These are phyloP conservation scores for Callinectes sapidus DNA, from an alignment of 2,888 invertebrate genomes.

Conservation along the genomic window DNA sequence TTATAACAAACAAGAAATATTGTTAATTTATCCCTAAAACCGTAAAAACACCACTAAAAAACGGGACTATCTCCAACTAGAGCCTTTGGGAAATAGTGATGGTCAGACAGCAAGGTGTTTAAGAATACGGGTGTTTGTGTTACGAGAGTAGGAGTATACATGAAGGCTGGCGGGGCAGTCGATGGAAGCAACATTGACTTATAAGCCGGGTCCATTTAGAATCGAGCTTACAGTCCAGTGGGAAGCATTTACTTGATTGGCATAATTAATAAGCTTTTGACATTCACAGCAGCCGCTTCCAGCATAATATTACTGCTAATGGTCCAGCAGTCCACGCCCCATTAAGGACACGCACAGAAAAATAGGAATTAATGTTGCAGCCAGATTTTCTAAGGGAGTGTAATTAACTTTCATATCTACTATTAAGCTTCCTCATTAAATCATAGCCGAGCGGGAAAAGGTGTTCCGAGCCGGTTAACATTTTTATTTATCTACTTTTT, in stretches of 20 bases:
- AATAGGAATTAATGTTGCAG: conserved; percentile 30
- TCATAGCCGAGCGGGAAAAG: neutral
- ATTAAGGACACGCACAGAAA: conserved; percentile 23
- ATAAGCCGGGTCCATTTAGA: conserved; percentile 10
- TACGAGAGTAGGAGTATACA: neutral
- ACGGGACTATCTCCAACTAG: too few relatives aligned
- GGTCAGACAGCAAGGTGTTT: too few relatives aligned
- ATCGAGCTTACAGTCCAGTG: conserved; percentile 20
- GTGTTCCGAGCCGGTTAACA: neutral
- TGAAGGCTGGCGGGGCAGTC: neutral
- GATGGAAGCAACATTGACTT: conserved; percentile 27
- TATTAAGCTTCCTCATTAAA: conserved; percentile 34
- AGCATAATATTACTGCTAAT: conserved; percentile 24
- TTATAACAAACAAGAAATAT: too few relatives aligned
- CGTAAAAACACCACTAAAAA: too few relatives aligned
- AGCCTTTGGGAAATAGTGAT: too few relatives aligned
- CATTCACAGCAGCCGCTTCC: conserved; percentile 13
- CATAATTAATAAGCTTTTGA: conserved; percentile 37
- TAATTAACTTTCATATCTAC: conserved; percentile 33
- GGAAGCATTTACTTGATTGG: conserved; percentile 31
- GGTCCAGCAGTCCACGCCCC: conserved; percentile 5
- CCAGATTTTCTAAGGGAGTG: conserved; percentile 17
- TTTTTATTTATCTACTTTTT: neutral
- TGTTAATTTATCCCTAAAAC: too few relatives aligned
- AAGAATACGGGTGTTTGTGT: too few relatives aligned